Conservation (phyloP, 2,797 vertebrate genomes). For the Pipistrellus pygmaeus region DNA sequence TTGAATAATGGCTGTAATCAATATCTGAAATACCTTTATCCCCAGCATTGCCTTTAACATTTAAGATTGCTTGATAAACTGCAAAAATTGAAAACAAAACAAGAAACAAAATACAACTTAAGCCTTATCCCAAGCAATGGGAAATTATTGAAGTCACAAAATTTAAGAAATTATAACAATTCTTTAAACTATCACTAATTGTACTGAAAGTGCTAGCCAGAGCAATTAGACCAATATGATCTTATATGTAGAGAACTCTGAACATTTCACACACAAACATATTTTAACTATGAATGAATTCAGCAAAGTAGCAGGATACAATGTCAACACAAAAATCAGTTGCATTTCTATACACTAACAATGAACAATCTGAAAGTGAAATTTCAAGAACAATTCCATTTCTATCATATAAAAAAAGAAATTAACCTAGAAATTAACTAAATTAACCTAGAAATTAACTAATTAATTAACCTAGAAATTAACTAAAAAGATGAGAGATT, state of each 20-base stretch:
- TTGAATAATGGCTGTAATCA: background rate
- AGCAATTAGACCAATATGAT: background rate
- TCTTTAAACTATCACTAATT: background rate
- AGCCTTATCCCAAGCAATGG: background rate
- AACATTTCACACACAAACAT: background rate
- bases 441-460: background rate
- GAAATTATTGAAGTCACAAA: constrained; percentile 32
- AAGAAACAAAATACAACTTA: background rate
- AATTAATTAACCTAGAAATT: too few relatives aligned
- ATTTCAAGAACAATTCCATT: background rate
- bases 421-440: background rate
- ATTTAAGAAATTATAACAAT: constrained; percentile 19
- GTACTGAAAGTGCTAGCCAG: background rate
- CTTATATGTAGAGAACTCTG: background rate
- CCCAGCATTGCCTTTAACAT: background rate
- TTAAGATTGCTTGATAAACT: too few relatives aligned
- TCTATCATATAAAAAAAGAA: background rate
- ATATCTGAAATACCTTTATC: constrained; percentile 20
- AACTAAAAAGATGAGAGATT: background rate
- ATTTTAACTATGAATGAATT: background rate
- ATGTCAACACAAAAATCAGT: background rate
- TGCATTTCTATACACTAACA: background rate
- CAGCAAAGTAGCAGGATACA: background rate
- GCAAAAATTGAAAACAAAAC: background rate
- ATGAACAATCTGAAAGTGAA: constrained; percentile 2